Evolutionary conservation across 2,113 vertebrate species (phyloP), one percentile per base, ranked within the genome.

Genomic region (Pseudorasbora parva): DNA sequence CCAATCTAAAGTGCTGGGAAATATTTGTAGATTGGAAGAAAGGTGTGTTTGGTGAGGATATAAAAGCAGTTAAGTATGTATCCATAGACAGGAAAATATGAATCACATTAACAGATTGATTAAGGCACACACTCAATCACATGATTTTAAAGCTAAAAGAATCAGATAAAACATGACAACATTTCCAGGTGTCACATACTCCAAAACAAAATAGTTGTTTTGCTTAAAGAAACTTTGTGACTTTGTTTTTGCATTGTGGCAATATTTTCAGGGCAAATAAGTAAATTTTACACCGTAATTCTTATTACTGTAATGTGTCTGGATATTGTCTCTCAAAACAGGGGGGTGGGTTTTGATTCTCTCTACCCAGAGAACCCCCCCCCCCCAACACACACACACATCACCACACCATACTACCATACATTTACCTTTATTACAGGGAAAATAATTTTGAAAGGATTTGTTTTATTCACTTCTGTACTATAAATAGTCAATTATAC

Each of bases 1-100:
- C 47, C 47, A 69, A 81, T 41, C 69, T 41, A 69, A 51, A 71
- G 21, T 56, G 47, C 27, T 69, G 30, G 27, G 10, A 81, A 23
- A 81, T 56, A 37, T 54, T 54, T 49, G 72, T 54, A 30, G 15
- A 75, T 54, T 30, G 25, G 19, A 75, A 75, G 17, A 33, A 47
- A 75, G 8, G 72, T 33, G 12, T 41, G 54, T 3, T 27, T 60
- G 78, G 62, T 49, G 41, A 11, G 78, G 78, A 23, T 66, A 49
- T 68, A 64, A n/a, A 33, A 69, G 14, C 3, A 1, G 17, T 80
- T 12, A 66, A 66, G 17, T 64, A 6, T 1, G 17, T 56, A 56
- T 27, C 25, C 49, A 23, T 37, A n/a, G 19, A 56, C 33, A 15
- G 56, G 33, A 78, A 10, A 60, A n/a, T 19, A n/a, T 45, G 41